Evolutionary conservation across 2,113 vertebrate genomes (phyloP).

Genomic region (Eolophus roseicapilla): DNA sequence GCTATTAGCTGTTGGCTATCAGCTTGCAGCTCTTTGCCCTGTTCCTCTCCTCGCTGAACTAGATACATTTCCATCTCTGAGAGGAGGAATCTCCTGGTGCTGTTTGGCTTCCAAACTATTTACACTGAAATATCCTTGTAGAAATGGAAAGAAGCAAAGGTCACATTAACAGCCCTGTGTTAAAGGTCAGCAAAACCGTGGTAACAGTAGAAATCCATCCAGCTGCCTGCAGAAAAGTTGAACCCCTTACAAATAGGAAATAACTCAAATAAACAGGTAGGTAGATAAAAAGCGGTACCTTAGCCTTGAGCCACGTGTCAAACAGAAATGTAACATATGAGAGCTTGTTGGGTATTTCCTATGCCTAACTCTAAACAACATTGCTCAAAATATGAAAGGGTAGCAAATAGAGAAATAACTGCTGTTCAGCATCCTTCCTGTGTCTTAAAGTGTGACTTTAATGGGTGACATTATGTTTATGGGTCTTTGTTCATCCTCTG

Average conservation of each 20-base stretch:
- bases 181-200: slow-evolving; percentile 52
- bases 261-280: slow-evolving; percentile 36
- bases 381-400: not conserved
- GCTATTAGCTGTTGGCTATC: not conserved
- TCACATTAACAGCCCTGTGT: slow-evolving; percentile 19
- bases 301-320: not conserved
- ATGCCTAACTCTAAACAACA: not conserved
- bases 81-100: slow-evolving; percentile 17
- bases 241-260: not conserved
- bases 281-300: not conserved
- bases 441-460: slow-evolving; percentile 67
- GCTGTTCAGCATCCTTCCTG: slow-evolving; percentile 66
- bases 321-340: not conserved
- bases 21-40: not conserved
- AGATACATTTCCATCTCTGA: not conserved
- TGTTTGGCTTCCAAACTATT: slow-evolving; percentile 43
- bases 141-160: slow-evolving; percentile 61
- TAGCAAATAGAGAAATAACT: not conserved
- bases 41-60: not conserved
- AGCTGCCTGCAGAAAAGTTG: slow-evolving; percentile 15
- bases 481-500: slow-evolving; percentile 60
- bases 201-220: slow-evolving; percentile 35
- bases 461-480: slow-evolving; percentile 64
- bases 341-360: not conserved
- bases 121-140: slow-evolving; percentile 40